phyloP scores from a whole-genome alignment of 1,140 invertebrate genomes.

The Lepidurus apus region DNA sequence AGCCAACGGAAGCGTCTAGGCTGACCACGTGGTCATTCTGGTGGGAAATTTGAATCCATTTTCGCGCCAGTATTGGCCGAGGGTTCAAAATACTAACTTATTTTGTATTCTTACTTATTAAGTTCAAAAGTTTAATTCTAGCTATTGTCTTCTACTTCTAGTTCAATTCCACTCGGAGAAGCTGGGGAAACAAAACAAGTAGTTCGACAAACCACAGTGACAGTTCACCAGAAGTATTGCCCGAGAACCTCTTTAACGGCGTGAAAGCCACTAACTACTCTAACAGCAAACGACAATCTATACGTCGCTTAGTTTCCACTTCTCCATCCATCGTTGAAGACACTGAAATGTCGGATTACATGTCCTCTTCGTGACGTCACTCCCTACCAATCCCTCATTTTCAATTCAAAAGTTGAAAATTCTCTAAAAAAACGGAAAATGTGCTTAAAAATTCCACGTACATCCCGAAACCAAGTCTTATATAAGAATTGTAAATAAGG shows the following conservation, averaged over 20 bases:
- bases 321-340: slow-evolving; percentile 26
- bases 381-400: background rate
- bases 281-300: slow-evolving; percentile 28
- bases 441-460: too few species aligned
- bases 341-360: slow-evolving; percentile 11
- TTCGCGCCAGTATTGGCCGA: too few species aligned
- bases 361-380: background rate
- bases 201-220: background rate
- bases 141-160: background rate
- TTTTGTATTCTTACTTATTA: too few species aligned
- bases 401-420: too few species aligned
- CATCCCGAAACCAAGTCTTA: too few species aligned
- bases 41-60: too few species aligned
- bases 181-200: background rate
- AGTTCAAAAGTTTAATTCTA: too few species aligned
- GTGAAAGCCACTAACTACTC: background rate
- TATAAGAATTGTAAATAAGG: too few species aligned
- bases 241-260: background rate
- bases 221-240: background rate
- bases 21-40: too few species aligned
- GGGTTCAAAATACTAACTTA: too few species aligned
- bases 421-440: too few species aligned
- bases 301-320: slow-evolving; percentile 28
- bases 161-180: background rate
- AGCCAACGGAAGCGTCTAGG: too few species aligned